Evolutionary conservation across 2,113 vertebrate species (phyloP), one percentile per base, ranked within the genome.

Genomic region (Abramis brama): DNA sequence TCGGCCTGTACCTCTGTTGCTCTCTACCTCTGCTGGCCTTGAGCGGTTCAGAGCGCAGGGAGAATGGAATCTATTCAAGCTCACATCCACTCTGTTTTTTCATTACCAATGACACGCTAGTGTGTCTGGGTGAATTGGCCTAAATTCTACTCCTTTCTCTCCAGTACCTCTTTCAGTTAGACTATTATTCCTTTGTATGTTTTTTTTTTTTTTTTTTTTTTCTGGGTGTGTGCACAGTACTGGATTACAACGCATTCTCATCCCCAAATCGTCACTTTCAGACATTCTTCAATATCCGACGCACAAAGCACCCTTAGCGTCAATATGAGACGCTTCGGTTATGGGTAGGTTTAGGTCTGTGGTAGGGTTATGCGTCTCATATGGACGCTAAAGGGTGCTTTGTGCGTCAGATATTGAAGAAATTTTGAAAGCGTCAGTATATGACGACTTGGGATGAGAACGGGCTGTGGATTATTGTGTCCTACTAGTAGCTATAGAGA

Each of bases 51-150:
- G 30, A 85, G 74, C 8, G 25, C 64, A 25, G 78, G 75, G 76
- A 85, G 79, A 87, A 87, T 66, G 52, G 15, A 78, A 73, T 79
- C 83, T 85, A 85, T 89, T 89, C 66, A 70, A 77, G 73, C 64
- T 85, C 60, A 83, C 47, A 59, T 83, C 50, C 66, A 83, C 81
- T 73, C 30, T 2, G 21, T 50, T 83, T 39, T 83, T 77, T 62
- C 85, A 86, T 86, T 86, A 86, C 71, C 3, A 15, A 30, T 62
- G 74, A 60, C 68, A 57, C 77, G 21, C 77, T 27, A 57, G 52
- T 86, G 78, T 86, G 85, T 82, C 76, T 81, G 64, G 33, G 23
- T 64, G 79, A 73, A 62, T 77, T 83, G 81, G 47, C 23, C 66
- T 25, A 73, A 83, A 83, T 83, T 73, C 50, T 36, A 12, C 50